These are phyloP conservation scores for Chrysina gloriosa DNA, from an alignment of 2,888 invertebrate genomes.

Conservation along the genomic window DNA sequence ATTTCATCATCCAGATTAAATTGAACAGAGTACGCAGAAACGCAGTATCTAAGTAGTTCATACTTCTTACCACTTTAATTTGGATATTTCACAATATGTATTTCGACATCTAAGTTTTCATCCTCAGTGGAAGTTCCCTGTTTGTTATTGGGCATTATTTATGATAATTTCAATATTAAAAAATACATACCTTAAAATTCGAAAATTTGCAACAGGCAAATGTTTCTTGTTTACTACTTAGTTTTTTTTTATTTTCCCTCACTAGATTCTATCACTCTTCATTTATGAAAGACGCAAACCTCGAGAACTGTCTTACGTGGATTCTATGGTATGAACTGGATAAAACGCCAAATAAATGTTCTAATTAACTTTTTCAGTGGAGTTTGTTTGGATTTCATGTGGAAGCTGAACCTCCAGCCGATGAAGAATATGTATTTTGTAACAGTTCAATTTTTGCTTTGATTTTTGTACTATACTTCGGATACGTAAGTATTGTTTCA, in stretches of 20 bases:
- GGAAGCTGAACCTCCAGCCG: neutral
- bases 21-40: too few species aligned
- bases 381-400: slow-evolving; percentile 35
- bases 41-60: too few species aligned
- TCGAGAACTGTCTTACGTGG: slow-evolving; percentile 23
- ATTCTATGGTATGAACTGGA: slow-evolving; percentile 32
- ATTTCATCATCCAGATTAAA: too few species aligned
- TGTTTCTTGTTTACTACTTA: too few species aligned
- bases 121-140: too few species aligned
- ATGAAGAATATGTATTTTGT: slow-evolving; percentile 25
- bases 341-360: neutral
- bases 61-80: too few species aligned
- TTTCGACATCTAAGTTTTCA: too few species aligned
- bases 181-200: neutral
- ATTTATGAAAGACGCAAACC: slow-evolving; percentile 19
- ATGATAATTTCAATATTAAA: too few species aligned
- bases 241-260: neutral
- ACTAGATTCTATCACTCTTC: slow-evolving; percentile 10
- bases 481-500: slow-evolving; percentile 41
- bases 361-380: slow-evolving; percentile 29
- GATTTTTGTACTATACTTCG: slow-evolving; percentile 39
- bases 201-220: neutral
- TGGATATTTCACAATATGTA: too few species aligned
- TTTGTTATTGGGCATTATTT: too few species aligned
- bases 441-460: slow-evolving; percentile 34